Conservation (phyloP, 2,888 invertebrate genomes). For the Neoscelio sp. region DNA sequence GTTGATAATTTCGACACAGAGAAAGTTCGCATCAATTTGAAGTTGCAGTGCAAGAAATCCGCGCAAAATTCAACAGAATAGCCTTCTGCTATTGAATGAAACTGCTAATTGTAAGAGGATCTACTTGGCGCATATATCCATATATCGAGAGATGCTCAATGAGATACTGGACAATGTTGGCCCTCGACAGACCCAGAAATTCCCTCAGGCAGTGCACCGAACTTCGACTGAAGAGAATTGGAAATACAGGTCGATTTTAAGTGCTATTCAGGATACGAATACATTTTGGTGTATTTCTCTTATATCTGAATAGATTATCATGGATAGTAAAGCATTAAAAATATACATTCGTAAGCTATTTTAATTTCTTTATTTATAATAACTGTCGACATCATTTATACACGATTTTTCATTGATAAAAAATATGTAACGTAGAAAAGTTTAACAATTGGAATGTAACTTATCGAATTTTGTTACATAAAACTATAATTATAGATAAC, state of each 20-base stretch:
- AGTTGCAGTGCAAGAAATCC: conserved; percentile 10
- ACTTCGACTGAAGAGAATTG: conserved; percentile 36
- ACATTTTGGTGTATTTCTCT: conserved; percentile 37
- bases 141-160: conserved; percentile 52
- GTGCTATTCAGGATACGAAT: conserved; percentile 33
- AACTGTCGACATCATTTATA: no score
- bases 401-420: no score
- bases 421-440: no score
- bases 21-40: background rate
- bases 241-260: conserved; percentile 49
- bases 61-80: conserved; percentile 10
- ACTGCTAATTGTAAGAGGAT: conserved; percentile 56
- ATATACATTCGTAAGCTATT: background rate
- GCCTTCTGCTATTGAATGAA: conserved; percentile 40
- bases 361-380: no score
- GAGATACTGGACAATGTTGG: conserved; percentile 54
- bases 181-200: conserved; percentile 49
- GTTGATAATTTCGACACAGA: background rate
- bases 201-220: conserved; percentile 34
- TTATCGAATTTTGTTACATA: no score
- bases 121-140: conserved; percentile 48
- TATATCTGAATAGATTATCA: background rate
- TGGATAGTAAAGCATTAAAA: background rate
- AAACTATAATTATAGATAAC: background rate
- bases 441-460: no score